Base-by-base conservation (phyloP, 2,888 invertebrate genomes). In the Noctua fimbriata region DNA sequence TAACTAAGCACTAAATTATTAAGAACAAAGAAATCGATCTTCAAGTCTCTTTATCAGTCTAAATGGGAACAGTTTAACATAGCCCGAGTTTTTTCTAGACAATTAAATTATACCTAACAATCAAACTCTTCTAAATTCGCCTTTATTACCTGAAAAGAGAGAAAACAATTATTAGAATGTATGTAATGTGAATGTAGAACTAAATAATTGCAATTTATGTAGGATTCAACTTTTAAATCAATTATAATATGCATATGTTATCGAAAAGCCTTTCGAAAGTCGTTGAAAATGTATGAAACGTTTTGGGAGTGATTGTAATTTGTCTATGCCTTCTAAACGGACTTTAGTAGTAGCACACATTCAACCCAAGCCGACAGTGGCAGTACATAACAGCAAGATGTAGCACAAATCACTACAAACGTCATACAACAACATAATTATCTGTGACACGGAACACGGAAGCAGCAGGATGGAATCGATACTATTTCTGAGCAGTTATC, bases 401-500 rank as follows among this genome's bases (percentile, higher is more conserved):
- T 69, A 76, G 36, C 41, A 84, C 55, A 82, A 71, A 82, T 71
- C 71, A 75, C 28, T 60, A 60, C 55, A 70, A 70, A 69, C 66
- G 63, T 75, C 73, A 73, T 24, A 63, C 12, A 69, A 75, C 60
- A 84, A 67, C n/a, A 76, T n/a, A 44, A 58, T 58, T 73, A 78
- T 76, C 71, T 70, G 67, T 81, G 80, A 82, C 71, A 81, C 52
- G 69, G 18, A 79, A 82, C 75, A 78, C 83, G 88, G 88, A 88
- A 89, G 86, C 83, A 73, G 60, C 71, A 28, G 55, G 44, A 55
- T 78, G 88, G 82, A 89, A 88, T 88, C 88, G 82, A 89, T 82
- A 89, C 88, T 87, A 89, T 88, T 88, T 83, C 86, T 89, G 86
- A 82, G 70, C 41, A 77, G 84, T 82, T 86, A 88, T 89, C 88